These are phyloP conservation scores for Acanthococcus lagerstroemiae DNA, from an alignment of 2,888 invertebrate genomes.

Conservation along the genomic window DNA sequence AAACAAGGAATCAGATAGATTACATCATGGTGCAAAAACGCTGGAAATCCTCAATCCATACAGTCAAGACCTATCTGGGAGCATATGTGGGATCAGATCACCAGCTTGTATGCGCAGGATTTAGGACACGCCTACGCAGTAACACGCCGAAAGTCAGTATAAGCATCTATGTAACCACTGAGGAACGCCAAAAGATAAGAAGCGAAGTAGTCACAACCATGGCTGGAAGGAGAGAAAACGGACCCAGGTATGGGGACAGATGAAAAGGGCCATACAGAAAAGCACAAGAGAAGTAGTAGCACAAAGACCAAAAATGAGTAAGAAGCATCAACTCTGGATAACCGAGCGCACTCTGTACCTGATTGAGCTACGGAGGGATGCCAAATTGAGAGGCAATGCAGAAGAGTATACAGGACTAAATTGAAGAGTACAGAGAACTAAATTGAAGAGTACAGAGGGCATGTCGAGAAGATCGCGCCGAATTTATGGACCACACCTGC, in stretches of 20 bases:
- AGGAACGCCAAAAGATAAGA: not conserved
- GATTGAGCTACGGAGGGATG: too few species aligned
- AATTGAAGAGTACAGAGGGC: too few species aligned
- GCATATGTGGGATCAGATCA: not conserved
- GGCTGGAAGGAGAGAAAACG: not conserved
- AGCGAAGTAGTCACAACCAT: too few species aligned
- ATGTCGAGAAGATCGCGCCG: too few species aligned
- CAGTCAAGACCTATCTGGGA: not conserved
- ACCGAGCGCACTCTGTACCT: too few species aligned
- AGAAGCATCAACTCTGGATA: not conserved
- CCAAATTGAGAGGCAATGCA: too few species aligned
- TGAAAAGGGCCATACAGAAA: not conserved
- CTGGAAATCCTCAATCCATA: not conserved
- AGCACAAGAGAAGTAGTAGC: not conserved
- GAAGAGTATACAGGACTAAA: too few species aligned
- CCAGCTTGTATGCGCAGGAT: not conserved
- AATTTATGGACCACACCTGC: too few species aligned
- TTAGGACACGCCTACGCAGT: too few species aligned
- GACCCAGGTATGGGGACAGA: not conserved
- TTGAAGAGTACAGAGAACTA: too few species aligned
- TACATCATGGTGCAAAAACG: not conserved
- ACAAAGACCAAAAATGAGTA: not conserved
- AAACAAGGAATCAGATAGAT: too few species aligned
- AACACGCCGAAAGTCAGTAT: not conserved
- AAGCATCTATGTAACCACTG: not conserved